Percentiles rank a stretch among this genome's conserved stretches.
Evolutionary conservation across 2,888 invertebrate genomes (phyloP).

Genomic region (Idaea biselata): DNA sequence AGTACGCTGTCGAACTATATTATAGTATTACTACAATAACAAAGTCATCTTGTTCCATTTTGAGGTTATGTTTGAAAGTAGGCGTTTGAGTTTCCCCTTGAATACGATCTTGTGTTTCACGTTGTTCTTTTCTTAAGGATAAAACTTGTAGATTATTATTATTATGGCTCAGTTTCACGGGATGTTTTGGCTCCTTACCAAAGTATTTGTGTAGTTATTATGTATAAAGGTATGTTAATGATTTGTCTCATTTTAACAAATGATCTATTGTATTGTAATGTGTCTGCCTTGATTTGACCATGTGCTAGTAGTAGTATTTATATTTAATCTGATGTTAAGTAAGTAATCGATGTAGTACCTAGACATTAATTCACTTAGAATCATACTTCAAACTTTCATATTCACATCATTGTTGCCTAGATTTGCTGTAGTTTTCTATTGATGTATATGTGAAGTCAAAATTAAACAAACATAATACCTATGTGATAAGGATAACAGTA

Average conservation of each 20-base stretch:
- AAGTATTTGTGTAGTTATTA: conserved; percentile 32
- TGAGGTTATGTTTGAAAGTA: conserved; percentile 70
- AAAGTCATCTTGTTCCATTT: conserved; percentile 48
- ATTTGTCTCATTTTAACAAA: not conserved
- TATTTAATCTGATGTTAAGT: not conserved
- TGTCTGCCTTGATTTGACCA: not conserved
- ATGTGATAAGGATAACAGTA: not conserved
- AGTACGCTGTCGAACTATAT: conserved; percentile 48
- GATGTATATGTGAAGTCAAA: not conserved
- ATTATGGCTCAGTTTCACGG: conserved; percentile 41
- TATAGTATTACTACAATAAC: conserved; percentile 36
- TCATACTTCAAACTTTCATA: not conserved
- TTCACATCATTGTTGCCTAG: not conserved
- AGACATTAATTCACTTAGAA: not conserved
- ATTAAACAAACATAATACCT: not conserved
- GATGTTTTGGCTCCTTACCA: conserved; percentile 48
- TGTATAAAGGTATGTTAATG: not conserved
- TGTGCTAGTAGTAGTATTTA: not conserved
- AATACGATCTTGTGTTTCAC: conserved; percentile 25
- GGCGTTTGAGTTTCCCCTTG: conserved; percentile 26
- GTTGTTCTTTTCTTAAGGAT: conserved; percentile 32
- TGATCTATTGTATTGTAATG: not conserved
- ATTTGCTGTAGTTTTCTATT: too few relatives aligned
- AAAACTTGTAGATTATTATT: conserved; percentile 31
- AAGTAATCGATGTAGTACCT: not conserved